Evolutionary conservation across 2,888 invertebrate species (phyloP).

Genomic region (Cryptus viduatorius): DNA sequence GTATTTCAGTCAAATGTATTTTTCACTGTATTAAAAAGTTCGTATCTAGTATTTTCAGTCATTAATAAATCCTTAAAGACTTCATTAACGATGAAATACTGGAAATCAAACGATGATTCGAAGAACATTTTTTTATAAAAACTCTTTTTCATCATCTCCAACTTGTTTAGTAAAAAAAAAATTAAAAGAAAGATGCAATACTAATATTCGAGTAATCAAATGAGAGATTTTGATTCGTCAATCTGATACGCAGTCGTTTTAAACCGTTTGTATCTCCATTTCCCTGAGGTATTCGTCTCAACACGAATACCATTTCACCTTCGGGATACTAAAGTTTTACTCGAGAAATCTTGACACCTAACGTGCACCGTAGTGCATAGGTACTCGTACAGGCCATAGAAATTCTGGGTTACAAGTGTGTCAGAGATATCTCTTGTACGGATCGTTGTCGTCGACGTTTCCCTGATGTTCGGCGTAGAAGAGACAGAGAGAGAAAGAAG

Average conservation of each 20-base stretch:
- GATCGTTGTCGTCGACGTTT: conserved; percentile 22
- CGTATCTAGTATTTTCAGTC: no score
- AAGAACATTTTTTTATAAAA: no score
- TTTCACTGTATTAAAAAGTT: no score
- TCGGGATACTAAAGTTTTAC: conserved; percentile 10
- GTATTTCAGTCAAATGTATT: no score
- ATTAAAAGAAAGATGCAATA: no score
- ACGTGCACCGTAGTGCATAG: conserved; percentile 66
- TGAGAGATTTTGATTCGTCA: not conserved
- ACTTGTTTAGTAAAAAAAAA: no score
- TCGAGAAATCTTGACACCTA: conserved; percentile 59
- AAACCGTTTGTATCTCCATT: not conserved
- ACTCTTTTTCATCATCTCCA: no score
- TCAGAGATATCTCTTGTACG: conserved; percentile 18
- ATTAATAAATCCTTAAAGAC: no score
- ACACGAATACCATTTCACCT: not conserved
- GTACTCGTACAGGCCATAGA: conserved; percentile 68
- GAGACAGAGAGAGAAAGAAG: not conserved
- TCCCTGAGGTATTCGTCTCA: not conserved
- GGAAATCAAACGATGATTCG: no score
- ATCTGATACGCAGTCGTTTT: not conserved
- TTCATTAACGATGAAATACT: no score
- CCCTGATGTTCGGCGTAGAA: not conserved
- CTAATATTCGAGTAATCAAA: not conserved
- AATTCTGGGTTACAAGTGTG: conserved; percentile 65